phyloP scores from a whole-genome alignment of 2,888 invertebrate genomes.

The Drosophila kambysellisi region DNA sequence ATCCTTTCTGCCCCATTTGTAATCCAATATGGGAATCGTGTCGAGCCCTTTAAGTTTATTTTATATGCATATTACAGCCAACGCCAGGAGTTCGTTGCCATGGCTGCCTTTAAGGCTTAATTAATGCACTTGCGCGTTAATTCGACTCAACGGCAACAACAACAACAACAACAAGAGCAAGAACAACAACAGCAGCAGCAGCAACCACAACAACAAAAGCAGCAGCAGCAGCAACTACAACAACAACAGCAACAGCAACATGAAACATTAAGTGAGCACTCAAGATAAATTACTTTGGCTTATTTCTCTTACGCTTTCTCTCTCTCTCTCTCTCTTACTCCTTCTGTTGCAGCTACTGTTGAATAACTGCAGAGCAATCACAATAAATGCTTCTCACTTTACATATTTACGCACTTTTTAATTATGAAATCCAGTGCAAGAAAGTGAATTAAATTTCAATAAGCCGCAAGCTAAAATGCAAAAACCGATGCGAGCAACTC shows the following conservation, averaged over 20 bases:
- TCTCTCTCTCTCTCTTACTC: neutral
- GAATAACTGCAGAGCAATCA: too few relatives aligned
- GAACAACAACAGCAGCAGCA: neutral
- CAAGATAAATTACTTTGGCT: conserved; percentile 75
- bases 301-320: conserved; percentile 24
- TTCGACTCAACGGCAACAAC: conserved; percentile 43
- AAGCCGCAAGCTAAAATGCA: neutral
- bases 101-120: conserved; percentile 65
- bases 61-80: conserved; percentile 5
- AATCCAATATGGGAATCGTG: conserved; percentile 28
- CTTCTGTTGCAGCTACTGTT: conserved; percentile 7
- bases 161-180: conserved; percentile 3
- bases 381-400: conserved; percentile 36
- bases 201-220: conserved; percentile 1
- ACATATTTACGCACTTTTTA: conserved; percentile 22
- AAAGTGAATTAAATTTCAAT: conserved; percentile 54
- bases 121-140: conserved; percentile 79
- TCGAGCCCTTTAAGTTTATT: conserved; percentile 14
- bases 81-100: conserved; percentile 42
- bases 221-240: neutral
- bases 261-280: conserved; percentile 68
- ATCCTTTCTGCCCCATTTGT: neutral
- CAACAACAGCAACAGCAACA: conserved; percentile 14
- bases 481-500: conserved; percentile 23
- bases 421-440: conserved; percentile 61